phyloP scores from a whole-genome alignment of 2,113 vertebrate species.

The Amphilophus citrinellus region DNA sequence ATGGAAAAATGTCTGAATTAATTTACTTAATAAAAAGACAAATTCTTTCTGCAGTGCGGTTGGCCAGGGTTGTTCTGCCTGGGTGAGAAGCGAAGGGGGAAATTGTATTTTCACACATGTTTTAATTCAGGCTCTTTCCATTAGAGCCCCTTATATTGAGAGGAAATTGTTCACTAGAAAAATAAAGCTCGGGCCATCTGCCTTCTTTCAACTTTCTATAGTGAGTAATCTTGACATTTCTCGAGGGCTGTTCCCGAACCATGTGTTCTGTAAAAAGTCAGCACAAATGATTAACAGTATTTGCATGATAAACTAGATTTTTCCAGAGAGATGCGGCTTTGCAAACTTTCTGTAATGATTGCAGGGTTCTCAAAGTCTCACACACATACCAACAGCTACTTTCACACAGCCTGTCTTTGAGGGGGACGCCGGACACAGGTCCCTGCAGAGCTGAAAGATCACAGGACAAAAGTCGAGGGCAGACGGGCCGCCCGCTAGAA shows the following conservation, averaged over 20 bases:
- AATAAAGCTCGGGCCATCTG: conserved; percentile 77
- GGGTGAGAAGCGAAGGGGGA: conserved; percentile 62
- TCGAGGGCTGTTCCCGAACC: conserved; percentile 41
- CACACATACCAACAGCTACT: conserved; percentile 25
- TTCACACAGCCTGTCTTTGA: conserved; percentile 49
- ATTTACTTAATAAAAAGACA: conserved; percentile 64
- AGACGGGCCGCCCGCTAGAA: conserved; percentile 73
- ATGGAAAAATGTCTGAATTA: conserved; percentile 67
- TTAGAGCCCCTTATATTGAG: conserved; percentile 66
- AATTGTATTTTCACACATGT: conserved; percentile 77
- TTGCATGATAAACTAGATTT: conserved; percentile 51
- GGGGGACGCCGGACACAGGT: conserved; percentile 59
- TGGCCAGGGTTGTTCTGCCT: conserved; percentile 57
- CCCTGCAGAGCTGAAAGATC: conserved; percentile 73
- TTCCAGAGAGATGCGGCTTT: conserved; percentile 23
- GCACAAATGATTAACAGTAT: conserved; percentile 56
- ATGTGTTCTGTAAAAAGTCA: conserved; percentile 63
- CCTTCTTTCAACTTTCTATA: conserved; percentile 71
- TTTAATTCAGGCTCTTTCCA: conserved; percentile 78
- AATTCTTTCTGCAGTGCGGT: conserved; percentile 53
- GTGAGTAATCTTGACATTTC: conserved; percentile 56
- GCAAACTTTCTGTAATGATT: conserved; percentile 24
- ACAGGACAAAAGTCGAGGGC: conserved; percentile 77
- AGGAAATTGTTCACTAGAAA: conserved; percentile 77
- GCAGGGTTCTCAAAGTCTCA: conserved; percentile 20